A percentile compares a stretch with the other conserved stretches of the same genome.
Evolutionary conservation across 2,797 vertebrate genomes (phyloP).

Genomic region (Acrossocheilus fasciatus): DNA sequence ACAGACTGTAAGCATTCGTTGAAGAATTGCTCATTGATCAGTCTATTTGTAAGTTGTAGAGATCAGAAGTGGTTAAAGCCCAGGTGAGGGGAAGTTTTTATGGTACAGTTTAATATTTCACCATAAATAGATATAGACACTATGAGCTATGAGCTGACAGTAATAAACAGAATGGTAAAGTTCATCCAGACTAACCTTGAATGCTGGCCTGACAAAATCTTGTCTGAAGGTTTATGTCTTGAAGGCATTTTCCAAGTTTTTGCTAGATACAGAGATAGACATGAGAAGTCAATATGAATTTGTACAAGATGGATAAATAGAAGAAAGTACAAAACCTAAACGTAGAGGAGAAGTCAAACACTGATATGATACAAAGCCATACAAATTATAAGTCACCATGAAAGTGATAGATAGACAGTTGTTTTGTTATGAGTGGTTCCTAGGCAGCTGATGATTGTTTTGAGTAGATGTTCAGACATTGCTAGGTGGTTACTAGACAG

Average conservation of each 20-base stretch:
- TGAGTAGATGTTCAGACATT: not conserved
- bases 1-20: not conserved
- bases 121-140: not conserved
- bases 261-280: not conserved
- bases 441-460: not conserved
- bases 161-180: not conserved
- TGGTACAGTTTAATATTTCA: not conserved
- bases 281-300: not conserved
- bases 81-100: not conserved
- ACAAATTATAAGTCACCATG: not conserved
- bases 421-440: not conserved
- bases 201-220: not conserved
- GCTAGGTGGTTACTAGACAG: not conserved
- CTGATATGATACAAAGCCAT: not conserved
- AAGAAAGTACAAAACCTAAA: not conserved
- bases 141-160: not conserved
- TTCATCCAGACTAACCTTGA: not conserved
- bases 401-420: not conserved
- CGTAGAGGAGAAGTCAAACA: not conserved
- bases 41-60: not conserved
- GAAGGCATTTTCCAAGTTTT: not conserved
- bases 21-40: slow-evolving; percentile 9
- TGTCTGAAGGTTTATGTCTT: not conserved
- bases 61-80: not conserved
- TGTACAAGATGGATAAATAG: not conserved